These are phyloP conservation scores for Mimas tiliae DNA, from an alignment of 2,888 invertebrate genomes.

Conservation along the genomic window DNA sequence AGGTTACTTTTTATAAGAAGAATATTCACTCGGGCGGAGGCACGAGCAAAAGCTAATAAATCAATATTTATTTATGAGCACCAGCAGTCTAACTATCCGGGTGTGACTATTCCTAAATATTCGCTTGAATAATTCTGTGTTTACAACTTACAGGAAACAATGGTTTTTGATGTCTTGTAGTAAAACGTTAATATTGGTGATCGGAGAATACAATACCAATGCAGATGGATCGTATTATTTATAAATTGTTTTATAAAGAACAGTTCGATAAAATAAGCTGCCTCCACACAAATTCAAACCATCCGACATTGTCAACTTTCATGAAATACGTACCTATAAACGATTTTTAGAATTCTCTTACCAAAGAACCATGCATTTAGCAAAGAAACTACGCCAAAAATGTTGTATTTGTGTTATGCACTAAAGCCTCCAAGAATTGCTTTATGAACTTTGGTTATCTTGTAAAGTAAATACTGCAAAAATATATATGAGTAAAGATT, in stretches of 20 bases:
- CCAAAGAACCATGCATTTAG: too few species aligned
- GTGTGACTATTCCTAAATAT: neutral
- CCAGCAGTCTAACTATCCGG: neutral
- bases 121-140: neutral
- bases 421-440: neutral
- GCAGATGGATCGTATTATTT: neutral
- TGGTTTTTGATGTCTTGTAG: neutral
- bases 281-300: neutral
- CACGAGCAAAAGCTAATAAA: too few species aligned
- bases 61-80: constrained; percentile 1
- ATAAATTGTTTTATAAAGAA: neutral
- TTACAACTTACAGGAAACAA: neutral
- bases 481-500: too few species aligned
- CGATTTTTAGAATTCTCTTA: neutral
- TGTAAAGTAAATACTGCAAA: too few species aligned
- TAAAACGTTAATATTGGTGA: neutral
- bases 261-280: neutral
- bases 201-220: neutral
- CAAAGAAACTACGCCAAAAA: too few species aligned
- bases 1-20: too few species aligned
- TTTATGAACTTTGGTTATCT: too few species aligned
- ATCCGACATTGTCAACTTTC: neutral
- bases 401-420: constrained; percentile 8
- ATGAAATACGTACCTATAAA: constrained; percentile 2
- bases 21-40: too few species aligned